Evolutionary conservation across 2,888 invertebrate species (phyloP).

Genomic region (Plagodis pulveraria): DNA sequence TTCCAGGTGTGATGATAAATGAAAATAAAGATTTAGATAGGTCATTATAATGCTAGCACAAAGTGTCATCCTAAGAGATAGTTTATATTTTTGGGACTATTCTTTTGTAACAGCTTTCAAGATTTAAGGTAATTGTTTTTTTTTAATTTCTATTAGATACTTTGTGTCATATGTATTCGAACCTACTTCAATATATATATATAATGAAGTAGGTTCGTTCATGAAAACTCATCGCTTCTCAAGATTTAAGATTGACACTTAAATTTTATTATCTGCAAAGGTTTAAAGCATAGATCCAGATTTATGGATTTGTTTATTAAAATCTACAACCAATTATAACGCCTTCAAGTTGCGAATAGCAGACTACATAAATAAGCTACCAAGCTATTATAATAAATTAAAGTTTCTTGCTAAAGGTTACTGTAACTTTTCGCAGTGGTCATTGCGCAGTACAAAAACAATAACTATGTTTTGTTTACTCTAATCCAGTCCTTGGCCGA

Average conservation of each 20-base stretch:
- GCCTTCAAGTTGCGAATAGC: background rate
- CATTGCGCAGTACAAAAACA: conserved; percentile 14
- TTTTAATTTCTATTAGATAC: no score
- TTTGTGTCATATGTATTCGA: no score
- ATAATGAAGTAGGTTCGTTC: no score
- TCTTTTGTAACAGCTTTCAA: no score
- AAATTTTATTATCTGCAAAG: no score
- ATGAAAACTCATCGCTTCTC: no score
- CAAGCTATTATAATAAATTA: conserved; percentile 7
- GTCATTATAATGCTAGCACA: conserved; percentile 4
- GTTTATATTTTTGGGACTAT: background rate
- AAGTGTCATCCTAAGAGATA: background rate
- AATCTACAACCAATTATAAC: background rate
- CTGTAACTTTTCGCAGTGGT: conserved; percentile 8
- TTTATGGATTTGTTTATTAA: no score
- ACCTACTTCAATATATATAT: no score
- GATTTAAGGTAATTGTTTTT: no score
- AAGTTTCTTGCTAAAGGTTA: conserved; percentile 14
- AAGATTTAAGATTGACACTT: no score
- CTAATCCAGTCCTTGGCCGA: conserved; percentile 6
- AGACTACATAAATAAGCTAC: conserved; percentile 1
- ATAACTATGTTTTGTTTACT: conserved; percentile 5
- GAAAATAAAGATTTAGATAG: conserved; percentile 5
- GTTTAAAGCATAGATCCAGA: no score
- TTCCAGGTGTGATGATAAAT: background rate